phyloP scores from a whole-genome alignment of 2,113 vertebrate genomes.

The Daphoenositta chrysoptera region DNA sequence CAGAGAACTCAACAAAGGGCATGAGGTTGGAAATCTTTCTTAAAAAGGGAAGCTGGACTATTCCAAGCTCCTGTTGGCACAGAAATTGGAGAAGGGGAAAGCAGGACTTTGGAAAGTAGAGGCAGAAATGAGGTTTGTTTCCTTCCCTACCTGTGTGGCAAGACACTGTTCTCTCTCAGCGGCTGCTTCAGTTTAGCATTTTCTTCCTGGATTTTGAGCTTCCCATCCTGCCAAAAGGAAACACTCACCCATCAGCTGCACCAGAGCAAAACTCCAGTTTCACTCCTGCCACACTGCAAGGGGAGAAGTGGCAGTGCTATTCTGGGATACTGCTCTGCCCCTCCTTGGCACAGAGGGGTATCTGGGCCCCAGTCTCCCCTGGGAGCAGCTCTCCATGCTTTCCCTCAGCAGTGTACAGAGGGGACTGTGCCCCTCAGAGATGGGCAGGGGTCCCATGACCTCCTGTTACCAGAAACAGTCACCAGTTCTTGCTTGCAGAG shows the following conservation, averaged over 20 bases:
- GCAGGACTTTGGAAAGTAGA: background rate
- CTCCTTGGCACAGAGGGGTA: background rate
- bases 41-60: background rate
- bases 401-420: background rate
- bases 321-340: background rate
- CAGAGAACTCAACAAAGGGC: background rate
- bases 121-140: background rate
- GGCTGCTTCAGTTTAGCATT: constrained; percentile 45
- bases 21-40: background rate
- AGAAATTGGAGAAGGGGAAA: background rate
- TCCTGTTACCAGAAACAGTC: background rate
- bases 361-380: background rate
- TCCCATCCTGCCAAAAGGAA: constrained; percentile 68
- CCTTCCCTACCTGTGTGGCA: constrained; percentile 33
- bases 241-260: background rate
- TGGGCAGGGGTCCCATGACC: rapidly evolving
- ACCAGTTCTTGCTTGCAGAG: background rate
- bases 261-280: background rate
- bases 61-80: background rate
- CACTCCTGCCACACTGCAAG: background rate
- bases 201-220: constrained; percentile 67
- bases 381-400: background rate
- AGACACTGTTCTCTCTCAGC: constrained; percentile 53
- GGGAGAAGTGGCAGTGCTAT: rapidly evolving
- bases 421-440: background rate